Conservation (phyloP, 2,797 vertebrate genomes). For the Molossus alvarezi region DNA sequence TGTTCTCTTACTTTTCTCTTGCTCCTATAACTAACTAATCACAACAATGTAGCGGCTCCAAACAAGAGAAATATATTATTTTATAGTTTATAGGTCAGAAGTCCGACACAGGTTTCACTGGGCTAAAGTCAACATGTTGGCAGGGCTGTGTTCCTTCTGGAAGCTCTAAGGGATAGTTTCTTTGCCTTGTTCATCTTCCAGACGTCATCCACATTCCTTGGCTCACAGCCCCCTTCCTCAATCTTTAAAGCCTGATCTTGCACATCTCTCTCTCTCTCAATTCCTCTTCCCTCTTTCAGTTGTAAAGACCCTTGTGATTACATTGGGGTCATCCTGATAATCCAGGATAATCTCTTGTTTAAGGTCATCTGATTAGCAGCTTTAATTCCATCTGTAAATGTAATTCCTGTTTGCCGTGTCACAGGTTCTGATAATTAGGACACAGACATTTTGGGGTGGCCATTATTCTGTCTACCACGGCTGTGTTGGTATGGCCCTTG, state of each 20-base stretch:
- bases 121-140: not conserved
- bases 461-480: not conserved
- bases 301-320: slow-evolving; percentile 48
- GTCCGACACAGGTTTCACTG: not conserved
- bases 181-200: not conserved
- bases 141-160: not conserved
- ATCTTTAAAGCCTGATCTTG: not conserved
- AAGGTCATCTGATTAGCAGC: not conserved
- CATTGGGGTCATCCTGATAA: not conserved
- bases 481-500: not conserved
- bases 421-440: not conserved
- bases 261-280: not conserved
- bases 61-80: not conserved
- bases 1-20: not conserved
- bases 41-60: not conserved
- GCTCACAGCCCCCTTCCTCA: not conserved
- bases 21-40: not conserved
- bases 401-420: not conserved
- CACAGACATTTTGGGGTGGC: not conserved
- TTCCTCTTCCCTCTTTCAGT: not conserved
- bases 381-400: not conserved
- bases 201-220: not conserved
- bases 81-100: not conserved
- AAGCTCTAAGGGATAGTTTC: not conserved
- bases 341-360: slow-evolving; percentile 27